Conservation (phyloP, 2,113 vertebrate genomes). For the Euleptes europaea region DNA sequence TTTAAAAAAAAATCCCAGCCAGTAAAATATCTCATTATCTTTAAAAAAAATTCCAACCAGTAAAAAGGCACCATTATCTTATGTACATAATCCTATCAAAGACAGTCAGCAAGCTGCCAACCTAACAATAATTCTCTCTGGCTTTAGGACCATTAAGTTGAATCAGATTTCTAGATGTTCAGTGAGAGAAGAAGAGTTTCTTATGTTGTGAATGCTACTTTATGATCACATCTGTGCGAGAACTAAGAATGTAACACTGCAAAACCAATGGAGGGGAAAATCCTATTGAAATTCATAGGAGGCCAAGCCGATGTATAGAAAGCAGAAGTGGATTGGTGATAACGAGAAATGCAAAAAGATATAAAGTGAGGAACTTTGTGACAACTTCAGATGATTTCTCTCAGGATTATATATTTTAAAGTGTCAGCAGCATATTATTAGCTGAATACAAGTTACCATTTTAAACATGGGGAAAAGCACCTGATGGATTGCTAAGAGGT, state of each 20-base stretch:
- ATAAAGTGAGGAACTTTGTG: slow-evolving; percentile 26
- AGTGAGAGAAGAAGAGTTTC: not conserved
- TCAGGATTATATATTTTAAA: slow-evolving; percentile 19
- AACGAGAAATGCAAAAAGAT: slow-evolving; percentile 16
- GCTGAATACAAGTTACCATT: slow-evolving; percentile 2
- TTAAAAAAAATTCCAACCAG: not conserved
- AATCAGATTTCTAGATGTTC: not conserved
- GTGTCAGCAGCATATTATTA: slow-evolving; percentile 18
- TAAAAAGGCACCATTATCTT: slow-evolving; percentile 24
- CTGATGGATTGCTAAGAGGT: not conserved
- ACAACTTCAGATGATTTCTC: slow-evolving; percentile 33
- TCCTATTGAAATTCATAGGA: slow-evolving; percentile 21
- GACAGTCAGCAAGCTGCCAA: slow-evolving; percentile 8
- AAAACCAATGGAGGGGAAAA: slow-evolving; percentile 6
- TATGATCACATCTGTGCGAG: not conserved
- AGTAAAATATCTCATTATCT: slow-evolving; percentile 15
- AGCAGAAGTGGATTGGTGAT: not conserved
- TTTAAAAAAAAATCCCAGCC: not conserved
- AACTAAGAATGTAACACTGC: not conserved
- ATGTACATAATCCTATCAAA: slow-evolving; percentile 29
- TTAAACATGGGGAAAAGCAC: not conserved
- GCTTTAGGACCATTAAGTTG: not conserved
- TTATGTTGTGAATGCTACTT: not conserved
- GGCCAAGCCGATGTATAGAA: not conserved
- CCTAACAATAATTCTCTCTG: not conserved